Base-by-base conservation (phyloP, 2,888 invertebrate genomes). In the Drepanosiphum platanoidis region DNA sequence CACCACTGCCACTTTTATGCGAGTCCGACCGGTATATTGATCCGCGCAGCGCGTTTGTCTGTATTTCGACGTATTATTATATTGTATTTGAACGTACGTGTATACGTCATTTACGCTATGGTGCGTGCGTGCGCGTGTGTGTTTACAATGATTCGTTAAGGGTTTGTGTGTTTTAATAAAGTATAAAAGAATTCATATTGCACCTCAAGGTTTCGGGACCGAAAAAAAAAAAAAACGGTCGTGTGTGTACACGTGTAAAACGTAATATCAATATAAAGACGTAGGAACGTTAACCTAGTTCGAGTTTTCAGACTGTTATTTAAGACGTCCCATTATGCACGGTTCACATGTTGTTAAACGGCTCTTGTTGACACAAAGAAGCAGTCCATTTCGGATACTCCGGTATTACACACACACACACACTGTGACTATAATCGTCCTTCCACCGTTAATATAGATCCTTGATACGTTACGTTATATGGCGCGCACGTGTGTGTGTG, bases 281-380 rank as follows among this genome's bases (percentile, higher is more conserved):
- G 46, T 46, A 11, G 34, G 32, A n/a, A 13, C 22, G 15, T 71
- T n/a, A 71, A 61, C 81, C 58, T 58, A 71, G 61, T 72, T 71
- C 8, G 61, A 58, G 52, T 58, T 71, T 71, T 30, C n/a, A 46
- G 39, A 58, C 58, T 36, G 58, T 71, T 58, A 22, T 71, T 81
- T 32, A 39, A 81, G 71, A 42, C 71, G 70, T 81, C 42, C 42
- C 58, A 81, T 81, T 81, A 71, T 71, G 61, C 81, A 81, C 81
- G 81, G 71, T 39, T 30, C 61, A 61, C 71, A 42, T 72, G 15
- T 39, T 61, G 39, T 32, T 58, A 68, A 79, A 79, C 79, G 79
- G 52, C 18, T 61, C 77, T 27, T 34, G 68, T 68, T 3, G 36
- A 66, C 46, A 66, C 77, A 66, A 79, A 32, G 13, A 27, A 58